These are phyloP conservation scores for Ptilodon capucinus DNA, from an alignment of 2,888 invertebrate genomes.

Conservation along the genomic window DNA sequence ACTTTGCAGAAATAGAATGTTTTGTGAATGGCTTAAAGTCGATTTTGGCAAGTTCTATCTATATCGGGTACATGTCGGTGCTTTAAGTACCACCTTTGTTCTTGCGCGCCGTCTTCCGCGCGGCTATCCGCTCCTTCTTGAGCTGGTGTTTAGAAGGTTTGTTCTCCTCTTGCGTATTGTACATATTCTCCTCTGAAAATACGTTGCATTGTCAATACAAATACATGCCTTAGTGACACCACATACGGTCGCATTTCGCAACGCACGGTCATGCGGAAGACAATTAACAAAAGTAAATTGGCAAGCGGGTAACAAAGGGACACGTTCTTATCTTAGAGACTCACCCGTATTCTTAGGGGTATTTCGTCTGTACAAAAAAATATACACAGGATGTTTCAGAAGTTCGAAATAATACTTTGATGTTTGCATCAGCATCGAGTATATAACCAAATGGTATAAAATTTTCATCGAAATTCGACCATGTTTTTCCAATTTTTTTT, in stretches of 20 bases:
- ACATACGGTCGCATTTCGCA: slow-evolving; percentile 12
- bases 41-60: no score
- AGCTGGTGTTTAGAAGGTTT: slow-evolving; percentile 85
- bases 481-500: no score
- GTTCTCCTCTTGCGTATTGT: slow-evolving; percentile 77
- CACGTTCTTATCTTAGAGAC: no score
- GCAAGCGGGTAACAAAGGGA: not conserved
- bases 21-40: no score
- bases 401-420: no score
- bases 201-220: slow-evolving; percentile 46
- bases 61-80: not conserved
- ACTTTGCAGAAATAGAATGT: no score
- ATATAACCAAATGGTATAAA: no score
- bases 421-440: no score
- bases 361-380: no score
- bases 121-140: slow-evolving; percentile 84
- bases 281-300: not conserved
- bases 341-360: no score
- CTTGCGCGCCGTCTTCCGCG: slow-evolving; percentile 81
- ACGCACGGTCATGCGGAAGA: not conserved
- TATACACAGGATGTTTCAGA: no score
- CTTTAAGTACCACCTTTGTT: slow-evolving; percentile 61
- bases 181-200: slow-evolving; percentile 76
- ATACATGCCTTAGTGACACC: slow-evolving; percentile 50
- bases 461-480: no score